Evolutionary conservation across 2,113 vertebrate species (phyloP).

Genomic region (Podarcis muralis): DNA sequence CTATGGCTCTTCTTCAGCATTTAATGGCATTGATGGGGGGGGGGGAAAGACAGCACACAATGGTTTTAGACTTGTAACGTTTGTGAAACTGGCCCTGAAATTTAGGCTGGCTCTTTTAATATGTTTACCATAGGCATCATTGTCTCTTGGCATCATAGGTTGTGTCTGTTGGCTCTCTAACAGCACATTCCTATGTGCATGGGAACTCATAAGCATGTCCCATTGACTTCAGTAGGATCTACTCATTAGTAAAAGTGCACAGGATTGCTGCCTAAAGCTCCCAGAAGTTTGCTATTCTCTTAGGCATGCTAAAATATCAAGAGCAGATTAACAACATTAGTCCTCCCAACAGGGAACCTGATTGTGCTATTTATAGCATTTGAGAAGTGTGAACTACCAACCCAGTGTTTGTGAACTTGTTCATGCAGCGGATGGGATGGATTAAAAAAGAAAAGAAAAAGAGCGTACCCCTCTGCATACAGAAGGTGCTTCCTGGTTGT

Average conservation of each 20-base stretch:
- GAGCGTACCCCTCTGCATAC: too few species aligned
- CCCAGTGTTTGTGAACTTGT: too few species aligned
- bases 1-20: too few species aligned
- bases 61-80: background rate
- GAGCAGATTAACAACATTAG: too few species aligned
- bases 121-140: background rate
- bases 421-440: too few species aligned
- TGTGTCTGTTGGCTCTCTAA: background rate
- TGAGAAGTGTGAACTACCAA: too few species aligned
- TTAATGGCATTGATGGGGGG: background rate
- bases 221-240: background rate
- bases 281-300: background rate
- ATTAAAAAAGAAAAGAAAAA: background rate
- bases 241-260: background rate
- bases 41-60: background rate
- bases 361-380: too few species aligned
- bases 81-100: background rate
- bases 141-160: background rate
- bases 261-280: background rate
- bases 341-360: too few species aligned
- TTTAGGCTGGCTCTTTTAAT: background rate
- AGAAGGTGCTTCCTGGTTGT: too few species aligned
- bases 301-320: too few species aligned
- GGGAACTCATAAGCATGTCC: background rate
- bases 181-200: background rate